phyloP scores from a whole-genome alignment of 2,113 vertebrate genomes.

The Protobothrops flavoviridis region DNA sequence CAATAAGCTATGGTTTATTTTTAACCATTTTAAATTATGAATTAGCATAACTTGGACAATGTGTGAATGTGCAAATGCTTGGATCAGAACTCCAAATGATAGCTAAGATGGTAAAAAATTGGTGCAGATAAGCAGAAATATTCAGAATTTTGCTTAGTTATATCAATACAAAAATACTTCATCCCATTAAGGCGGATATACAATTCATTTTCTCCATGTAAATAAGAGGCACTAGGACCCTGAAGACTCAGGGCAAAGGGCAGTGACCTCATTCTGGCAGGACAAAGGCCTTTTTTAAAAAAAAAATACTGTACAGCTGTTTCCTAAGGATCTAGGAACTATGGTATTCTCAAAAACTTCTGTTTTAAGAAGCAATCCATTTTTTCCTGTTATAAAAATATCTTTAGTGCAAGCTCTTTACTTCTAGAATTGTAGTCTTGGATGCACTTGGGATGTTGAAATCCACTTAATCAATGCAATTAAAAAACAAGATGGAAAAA shows the following conservation, averaged over 20 bases:
- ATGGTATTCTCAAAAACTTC: background rate
- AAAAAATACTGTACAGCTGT: background rate
- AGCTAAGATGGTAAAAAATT: too few relatives aligned
- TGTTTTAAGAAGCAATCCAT: background rate
- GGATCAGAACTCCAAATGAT: background rate
- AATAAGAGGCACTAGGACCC: background rate
- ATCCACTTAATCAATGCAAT: background rate
- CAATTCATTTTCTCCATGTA: background rate
- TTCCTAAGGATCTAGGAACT: background rate
- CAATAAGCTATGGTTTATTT: background rate
- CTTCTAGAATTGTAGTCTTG: background rate
- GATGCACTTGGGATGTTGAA: background rate
- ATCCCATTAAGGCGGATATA: background rate
- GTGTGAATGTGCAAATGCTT: background rate
- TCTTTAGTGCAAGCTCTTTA: background rate
- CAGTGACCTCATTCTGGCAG: conserved; percentile 5
- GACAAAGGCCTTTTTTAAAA: conserved; percentile 16
- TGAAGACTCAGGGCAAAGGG: background rate
- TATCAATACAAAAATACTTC: background rate
- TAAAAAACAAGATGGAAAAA: background rate
- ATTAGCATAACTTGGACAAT: background rate
- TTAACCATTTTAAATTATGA: background rate
- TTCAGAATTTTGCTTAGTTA: background rate
- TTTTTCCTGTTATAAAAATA: background rate
- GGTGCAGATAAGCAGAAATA: background rate